phyloP scores from a whole-genome alignment of 2,113 vertebrate species.

The Albula goreensis region DNA sequence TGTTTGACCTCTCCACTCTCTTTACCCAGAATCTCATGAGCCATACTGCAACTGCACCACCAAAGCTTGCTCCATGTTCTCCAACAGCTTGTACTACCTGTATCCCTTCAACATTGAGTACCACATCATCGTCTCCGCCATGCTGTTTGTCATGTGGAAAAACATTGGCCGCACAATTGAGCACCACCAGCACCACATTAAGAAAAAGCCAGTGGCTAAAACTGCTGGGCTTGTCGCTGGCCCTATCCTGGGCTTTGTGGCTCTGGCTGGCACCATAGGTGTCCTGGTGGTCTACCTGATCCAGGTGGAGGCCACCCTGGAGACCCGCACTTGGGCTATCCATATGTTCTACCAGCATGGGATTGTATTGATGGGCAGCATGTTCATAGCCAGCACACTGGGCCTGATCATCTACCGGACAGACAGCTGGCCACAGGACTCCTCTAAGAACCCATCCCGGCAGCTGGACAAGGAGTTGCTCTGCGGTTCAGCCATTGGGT shows the following conservation, averaged over 20 bases:
- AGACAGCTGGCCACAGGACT: slow-evolving; percentile 75
- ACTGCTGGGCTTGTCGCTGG: slow-evolving; percentile 71
- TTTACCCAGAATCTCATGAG: slow-evolving; percentile 71
- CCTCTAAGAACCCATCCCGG: slow-evolving; percentile 83
- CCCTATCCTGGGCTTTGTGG: slow-evolving; percentile 76
- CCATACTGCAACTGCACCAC: slow-evolving; percentile 86
- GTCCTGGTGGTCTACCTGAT: slow-evolving; percentile 87
- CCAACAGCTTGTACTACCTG: slow-evolving; percentile 85
- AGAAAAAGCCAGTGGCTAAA: slow-evolving; percentile 63
- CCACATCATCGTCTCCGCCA: slow-evolving; percentile 91
- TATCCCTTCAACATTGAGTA: slow-evolving; percentile 97
- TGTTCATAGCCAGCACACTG: slow-evolving; percentile 74
- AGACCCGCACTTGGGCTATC: slow-evolving; percentile 77
- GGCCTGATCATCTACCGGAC: slow-evolving; percentile 82
- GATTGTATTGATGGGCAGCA: slow-evolving; percentile 76
- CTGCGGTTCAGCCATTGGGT: slow-evolving; percentile 84
- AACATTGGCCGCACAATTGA: slow-evolving; percentile 87
- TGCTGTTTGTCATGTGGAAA: slow-evolving; percentile 95
- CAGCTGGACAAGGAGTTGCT: slow-evolving; percentile 86
- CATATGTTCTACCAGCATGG: slow-evolving; percentile 88
- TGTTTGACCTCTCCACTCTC: slow-evolving; percentile 10
- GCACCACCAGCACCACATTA: slow-evolving; percentile 53
- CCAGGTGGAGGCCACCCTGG: slow-evolving; percentile 76
- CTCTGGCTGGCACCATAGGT: slow-evolving; percentile 81
- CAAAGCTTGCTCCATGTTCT: slow-evolving; percentile 80